phyloP scores from a whole-genome alignment of 2,797 vertebrate species.

The Masticophis lateralis region DNA sequence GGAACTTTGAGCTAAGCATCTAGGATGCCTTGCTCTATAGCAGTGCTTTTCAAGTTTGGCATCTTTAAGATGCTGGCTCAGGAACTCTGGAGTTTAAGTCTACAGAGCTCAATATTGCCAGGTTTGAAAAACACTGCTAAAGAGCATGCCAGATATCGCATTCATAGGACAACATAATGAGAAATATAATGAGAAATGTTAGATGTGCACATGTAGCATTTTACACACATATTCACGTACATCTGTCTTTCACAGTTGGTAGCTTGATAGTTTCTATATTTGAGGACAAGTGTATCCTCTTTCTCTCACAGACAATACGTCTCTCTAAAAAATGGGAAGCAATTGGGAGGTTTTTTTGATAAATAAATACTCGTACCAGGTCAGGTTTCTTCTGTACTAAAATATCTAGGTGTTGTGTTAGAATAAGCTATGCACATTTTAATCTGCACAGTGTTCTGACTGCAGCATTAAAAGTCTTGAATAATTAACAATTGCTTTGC shows the following conservation, averaged over 20 bases:
- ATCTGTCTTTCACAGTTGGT: neutral
- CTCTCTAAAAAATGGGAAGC: neutral
- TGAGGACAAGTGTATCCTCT: neutral
- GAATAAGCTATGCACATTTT: neutral
- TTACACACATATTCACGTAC: neutral
- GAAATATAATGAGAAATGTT: neutral
- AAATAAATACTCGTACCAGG: neutral
- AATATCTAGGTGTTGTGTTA: neutral
- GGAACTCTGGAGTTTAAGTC: neutral
- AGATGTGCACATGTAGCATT: neutral
- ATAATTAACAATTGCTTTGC: conserved; percentile 17
- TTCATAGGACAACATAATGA: neutral
- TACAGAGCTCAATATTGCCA: neutral
- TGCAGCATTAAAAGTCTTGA: neutral
- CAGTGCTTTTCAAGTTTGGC: neutral
- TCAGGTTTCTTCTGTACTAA: neutral
- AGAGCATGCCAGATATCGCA: neutral
- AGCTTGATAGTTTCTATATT: neutral
- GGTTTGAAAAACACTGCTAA: neutral
- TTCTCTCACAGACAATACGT: neutral
- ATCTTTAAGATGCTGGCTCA: neutral
- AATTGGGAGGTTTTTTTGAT: neutral
- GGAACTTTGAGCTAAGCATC: neutral
- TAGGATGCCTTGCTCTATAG: neutral
- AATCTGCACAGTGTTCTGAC: conserved; percentile 9